These are phyloP conservation scores for Corydoras sp. DNA, from an alignment of 2,113 vertebrate species.

Conservation along the genomic window DNA sequence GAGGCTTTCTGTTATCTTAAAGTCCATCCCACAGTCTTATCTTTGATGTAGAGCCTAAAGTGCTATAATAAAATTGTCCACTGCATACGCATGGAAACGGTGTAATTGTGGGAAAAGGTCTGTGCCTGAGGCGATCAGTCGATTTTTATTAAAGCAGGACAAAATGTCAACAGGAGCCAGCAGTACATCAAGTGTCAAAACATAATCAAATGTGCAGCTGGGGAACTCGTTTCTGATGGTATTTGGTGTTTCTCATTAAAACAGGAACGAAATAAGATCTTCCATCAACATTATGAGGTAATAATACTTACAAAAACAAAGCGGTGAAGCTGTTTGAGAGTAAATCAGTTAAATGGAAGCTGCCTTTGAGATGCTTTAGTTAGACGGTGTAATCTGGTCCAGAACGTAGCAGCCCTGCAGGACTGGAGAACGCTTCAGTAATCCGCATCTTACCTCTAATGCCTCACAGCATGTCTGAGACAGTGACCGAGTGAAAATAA, in stretches of 20 bases:
- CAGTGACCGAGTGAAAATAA: too few species aligned
- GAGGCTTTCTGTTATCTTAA: constrained; percentile 35
- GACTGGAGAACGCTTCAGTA: too few species aligned
- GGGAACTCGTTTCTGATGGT: not conserved
- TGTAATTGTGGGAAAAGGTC: constrained; percentile 14
- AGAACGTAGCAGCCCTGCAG: too few species aligned
- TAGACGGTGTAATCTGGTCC: too few species aligned
- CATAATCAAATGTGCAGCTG: not conserved
- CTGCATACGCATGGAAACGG: constrained; percentile 27
- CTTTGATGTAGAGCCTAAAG: constrained; percentile 29
- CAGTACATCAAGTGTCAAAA: not conserved
- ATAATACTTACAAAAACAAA: too few species aligned
- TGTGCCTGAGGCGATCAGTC: not conserved
- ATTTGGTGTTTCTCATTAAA: constrained; percentile 10
- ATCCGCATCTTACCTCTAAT: too few species aligned
- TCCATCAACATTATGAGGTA: not conserved
- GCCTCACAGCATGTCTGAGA: too few species aligned
- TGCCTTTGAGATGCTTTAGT: too few species aligned
- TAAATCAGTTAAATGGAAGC: too few species aligned
- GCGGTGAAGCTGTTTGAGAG: too few species aligned
- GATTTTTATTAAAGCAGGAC: constrained; percentile 28
- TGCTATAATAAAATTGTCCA: constrained; percentile 31
- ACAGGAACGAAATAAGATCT: not conserved
- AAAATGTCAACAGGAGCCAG: constrained; percentile 20
- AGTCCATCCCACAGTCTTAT: constrained; percentile 41